Evolutionary conservation across 2,888 invertebrate species (phyloP).

Genomic region (Blastobasis adustella): DNA sequence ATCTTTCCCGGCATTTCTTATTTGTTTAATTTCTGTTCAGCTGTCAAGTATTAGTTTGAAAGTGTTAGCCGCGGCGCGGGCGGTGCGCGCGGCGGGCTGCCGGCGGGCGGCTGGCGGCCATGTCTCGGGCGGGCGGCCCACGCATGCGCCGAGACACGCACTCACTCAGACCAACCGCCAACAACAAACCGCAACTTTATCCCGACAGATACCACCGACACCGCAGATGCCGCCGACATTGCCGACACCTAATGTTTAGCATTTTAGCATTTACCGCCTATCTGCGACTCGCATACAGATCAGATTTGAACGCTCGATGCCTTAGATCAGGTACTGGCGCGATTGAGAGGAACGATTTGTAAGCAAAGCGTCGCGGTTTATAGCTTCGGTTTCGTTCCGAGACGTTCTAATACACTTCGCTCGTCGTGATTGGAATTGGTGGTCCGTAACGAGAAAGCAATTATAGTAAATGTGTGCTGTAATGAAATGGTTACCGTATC

Average conservation of each 20-base stretch:
- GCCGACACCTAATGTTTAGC: no score
- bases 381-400: not conserved
- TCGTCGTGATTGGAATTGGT: no score
- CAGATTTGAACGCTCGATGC: not conserved
- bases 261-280: conserved; percentile 5
- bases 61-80: conserved; percentile 15
- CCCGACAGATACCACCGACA: conserved; percentile 4
- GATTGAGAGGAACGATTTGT: not conserved
- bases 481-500: no score
- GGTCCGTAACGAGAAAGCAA: no score
- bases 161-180: conserved; percentile 18
- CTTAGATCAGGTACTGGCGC: not conserved
- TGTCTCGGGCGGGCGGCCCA: conserved; percentile 1
- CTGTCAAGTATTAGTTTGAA: conserved; percentile 6
- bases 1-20: no score
- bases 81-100: conserved; percentile 28
- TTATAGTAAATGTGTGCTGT: no score
- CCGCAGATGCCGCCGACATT: conserved; percentile 1
- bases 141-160: conserved; percentile 34
- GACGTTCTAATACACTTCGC: no score
- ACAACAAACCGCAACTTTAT: conserved; percentile 16
- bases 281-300: conserved; percentile 4
- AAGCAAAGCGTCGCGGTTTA: not conserved
- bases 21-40: not conserved
- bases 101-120: conserved; percentile 24